Percentiles rank a stretch among this genome's conserved stretches.
phyloP scores from a whole-genome alignment of 2,888 invertebrate species.

The Lottia gigantea region DNA sequence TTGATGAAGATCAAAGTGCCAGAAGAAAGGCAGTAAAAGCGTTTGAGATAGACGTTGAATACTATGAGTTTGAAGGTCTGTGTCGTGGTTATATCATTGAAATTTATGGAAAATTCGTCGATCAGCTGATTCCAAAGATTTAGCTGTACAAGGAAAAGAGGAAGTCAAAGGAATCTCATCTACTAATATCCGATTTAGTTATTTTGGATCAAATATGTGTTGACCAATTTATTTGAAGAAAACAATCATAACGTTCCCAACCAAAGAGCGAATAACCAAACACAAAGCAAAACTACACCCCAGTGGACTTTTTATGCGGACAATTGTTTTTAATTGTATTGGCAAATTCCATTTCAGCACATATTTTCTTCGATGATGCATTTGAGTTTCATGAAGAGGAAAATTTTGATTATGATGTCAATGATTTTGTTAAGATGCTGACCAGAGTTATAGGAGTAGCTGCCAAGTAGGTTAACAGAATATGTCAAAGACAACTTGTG shows the following conservation, averaged over 20 bases:
- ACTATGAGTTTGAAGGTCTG: conserved; percentile 75
- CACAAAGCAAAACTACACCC: too few species aligned
- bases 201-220: too few species aligned
- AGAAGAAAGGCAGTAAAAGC: conserved; percentile 73
- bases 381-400: conserved; percentile 90
- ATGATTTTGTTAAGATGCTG: conserved; percentile 92
- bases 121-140: too few species aligned
- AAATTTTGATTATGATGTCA: conserved; percentile 86
- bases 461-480: conserved; percentile 75
- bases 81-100: neutral
- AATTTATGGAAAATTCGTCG: neutral
- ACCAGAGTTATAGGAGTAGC: conserved; percentile 92
- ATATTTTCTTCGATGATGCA: conserved; percentile 98
- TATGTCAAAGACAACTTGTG: too few species aligned
- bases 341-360: conserved; percentile 76
- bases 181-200: too few species aligned
- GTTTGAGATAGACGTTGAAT: conserved; percentile 77
- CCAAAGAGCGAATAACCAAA: too few species aligned
- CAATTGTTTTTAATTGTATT: too few species aligned
- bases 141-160: too few species aligned
- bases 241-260: too few species aligned
- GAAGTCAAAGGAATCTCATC: too few species aligned
- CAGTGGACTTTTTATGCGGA: too few species aligned
- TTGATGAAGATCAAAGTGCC: conserved; percentile 92
- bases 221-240: too few species aligned